phyloP scores from a whole-genome alignment of 1,140 invertebrate genomes.

The Portunus trituberculatus region DNA sequence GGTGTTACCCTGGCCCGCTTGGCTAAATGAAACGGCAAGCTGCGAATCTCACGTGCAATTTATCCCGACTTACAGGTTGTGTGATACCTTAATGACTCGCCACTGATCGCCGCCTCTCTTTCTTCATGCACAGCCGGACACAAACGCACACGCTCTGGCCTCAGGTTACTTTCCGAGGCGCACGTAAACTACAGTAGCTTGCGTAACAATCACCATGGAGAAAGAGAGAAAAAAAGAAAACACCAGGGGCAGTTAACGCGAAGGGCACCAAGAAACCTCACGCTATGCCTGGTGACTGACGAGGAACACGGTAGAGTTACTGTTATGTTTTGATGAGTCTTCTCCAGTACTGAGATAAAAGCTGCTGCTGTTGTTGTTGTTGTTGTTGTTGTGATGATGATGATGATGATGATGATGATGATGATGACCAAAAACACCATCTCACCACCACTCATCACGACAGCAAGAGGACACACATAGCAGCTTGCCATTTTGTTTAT shows the following conservation, averaged over 20 bases:
- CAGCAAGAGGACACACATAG: neutral
- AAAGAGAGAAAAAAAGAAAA: neutral
- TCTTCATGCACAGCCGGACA: neutral
- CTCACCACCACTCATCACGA: neutral
- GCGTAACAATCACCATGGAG: neutral
- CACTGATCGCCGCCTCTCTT: neutral
- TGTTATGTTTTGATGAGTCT: neutral
- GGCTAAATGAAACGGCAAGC: neutral
- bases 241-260: neutral
- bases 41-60: neutral
- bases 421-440: no score
- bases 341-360: neutral
- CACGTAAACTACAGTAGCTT: conserved; percentile 6
- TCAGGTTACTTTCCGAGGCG: neutral
- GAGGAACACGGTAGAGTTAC: neutral
- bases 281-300: neutral
- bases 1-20: neutral
- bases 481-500: neutral
- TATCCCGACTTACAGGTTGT: conserved; percentile 11
- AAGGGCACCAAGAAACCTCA: neutral
- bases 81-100: neutral
- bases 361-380: no score
- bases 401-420: neutral
- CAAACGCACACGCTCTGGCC: neutral
- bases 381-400: neutral